A percentile compares a stretch with the other conserved stretches of the same genome.
phyloP scores from a whole-genome alignment of 2,113 vertebrate species.

The Oncorhynchus tshawytscha region DNA sequence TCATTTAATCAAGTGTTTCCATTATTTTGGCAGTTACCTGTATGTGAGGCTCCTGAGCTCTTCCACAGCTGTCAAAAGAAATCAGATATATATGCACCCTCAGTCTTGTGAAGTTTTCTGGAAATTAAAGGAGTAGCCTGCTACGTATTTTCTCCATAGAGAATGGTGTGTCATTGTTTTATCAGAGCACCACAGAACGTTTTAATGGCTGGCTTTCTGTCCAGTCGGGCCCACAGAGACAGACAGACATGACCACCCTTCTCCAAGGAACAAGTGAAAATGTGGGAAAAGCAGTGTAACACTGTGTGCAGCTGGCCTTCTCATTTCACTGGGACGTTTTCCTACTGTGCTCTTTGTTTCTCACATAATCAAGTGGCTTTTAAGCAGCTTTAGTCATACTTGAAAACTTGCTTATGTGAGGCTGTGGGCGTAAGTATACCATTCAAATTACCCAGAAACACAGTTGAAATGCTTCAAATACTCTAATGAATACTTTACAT shows the following conservation, averaged over 20 bases:
- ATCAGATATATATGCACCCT: not conserved
- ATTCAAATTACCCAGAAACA: not conserved
- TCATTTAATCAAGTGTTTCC: no score
- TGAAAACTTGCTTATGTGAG: slow-evolving; percentile 5
- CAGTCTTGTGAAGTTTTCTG: not conserved
- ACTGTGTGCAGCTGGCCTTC: slow-evolving; percentile 55
- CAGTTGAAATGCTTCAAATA: no score
- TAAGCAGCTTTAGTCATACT: slow-evolving; percentile 5
- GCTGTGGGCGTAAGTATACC: no score
- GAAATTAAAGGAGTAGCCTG: no score
- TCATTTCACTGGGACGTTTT: slow-evolving; percentile 35
- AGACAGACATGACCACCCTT: slow-evolving; percentile 37
- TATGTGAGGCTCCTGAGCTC: not conserved
- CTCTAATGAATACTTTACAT: no score
- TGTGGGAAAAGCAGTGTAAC: slow-evolving; percentile 50
- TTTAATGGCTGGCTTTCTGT: no score
- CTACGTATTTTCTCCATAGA: no score
- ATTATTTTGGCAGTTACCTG: no score
- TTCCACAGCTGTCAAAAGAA: slow-evolving; percentile 28
- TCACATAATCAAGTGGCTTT: slow-evolving; percentile 46
- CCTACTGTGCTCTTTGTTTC: slow-evolving; percentile 18
- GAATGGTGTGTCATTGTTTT: no score
- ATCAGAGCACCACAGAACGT: no score
- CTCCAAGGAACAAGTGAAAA: slow-evolving; percentile 54
- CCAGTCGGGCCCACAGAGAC: not conserved